Conservation (phyloP, 2,888 invertebrate genomes). For the Cataglyphis rosenhaueri region DNA sequence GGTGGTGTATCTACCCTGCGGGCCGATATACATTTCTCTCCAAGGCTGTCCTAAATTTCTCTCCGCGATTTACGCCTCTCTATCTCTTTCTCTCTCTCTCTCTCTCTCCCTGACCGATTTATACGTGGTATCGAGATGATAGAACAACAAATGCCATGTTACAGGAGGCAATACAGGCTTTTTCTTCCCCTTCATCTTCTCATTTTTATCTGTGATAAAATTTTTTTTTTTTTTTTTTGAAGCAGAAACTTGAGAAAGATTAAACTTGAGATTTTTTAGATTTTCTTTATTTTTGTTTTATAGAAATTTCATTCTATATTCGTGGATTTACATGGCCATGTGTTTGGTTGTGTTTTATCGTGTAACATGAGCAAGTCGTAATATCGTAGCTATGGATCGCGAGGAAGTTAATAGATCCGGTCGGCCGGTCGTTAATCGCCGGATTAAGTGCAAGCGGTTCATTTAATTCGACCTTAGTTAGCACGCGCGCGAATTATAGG, state of each 20-base stretch:
- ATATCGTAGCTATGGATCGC: constrained; percentile 18
- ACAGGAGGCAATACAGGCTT: background rate
- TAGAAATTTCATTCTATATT: background rate
- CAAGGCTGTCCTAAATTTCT: constrained; percentile 63
- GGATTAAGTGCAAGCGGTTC: constrained; percentile 59
- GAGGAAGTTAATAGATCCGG: constrained; percentile 29
- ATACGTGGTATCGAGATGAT: background rate
- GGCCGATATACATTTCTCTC: constrained; percentile 70
- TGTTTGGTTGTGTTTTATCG: background rate
- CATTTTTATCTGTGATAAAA: background rate
- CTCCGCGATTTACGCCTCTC: constrained; percentile 58
- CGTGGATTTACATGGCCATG: background rate
- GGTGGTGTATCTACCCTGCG: constrained; percentile 36
- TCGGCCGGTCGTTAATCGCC: constrained; percentile 50
- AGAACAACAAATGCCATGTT: background rate
- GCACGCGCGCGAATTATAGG: constrained; percentile 42
- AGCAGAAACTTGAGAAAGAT: background rate
- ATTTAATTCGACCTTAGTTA: constrained; percentile 59
- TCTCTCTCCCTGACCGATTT: constrained; percentile 32
- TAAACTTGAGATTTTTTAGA: background rate
- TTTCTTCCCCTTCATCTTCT: background rate
- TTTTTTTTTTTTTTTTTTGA: background rate
- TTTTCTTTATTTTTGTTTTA: background rate
- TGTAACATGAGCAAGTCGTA: background rate
- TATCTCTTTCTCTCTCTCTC: background rate